Conservation (phyloP, 2,113 vertebrate genomes). For the Anguilla japonica region DNA sequence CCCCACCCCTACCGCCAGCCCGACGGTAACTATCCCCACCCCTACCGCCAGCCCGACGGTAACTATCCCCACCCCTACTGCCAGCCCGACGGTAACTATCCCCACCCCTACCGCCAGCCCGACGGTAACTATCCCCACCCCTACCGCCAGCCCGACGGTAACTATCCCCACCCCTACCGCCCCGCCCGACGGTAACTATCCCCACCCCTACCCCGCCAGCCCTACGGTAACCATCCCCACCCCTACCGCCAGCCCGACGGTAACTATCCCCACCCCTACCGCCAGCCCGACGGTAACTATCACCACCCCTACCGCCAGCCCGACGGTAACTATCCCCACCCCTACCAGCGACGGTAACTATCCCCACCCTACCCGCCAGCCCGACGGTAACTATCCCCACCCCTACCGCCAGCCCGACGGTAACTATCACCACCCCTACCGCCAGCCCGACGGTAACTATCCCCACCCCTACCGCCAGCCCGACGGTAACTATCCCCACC, state of each 20-base stretch:
- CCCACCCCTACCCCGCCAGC: not conserved
- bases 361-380: slow-evolving; percentile 93
- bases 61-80: slow-evolving; percentile 54
- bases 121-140: slow-evolving; percentile 80
- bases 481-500: too few relatives aligned
- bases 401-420: too few relatives aligned
- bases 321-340: slow-evolving; percentile 80
- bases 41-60: slow-evolving; percentile 96
- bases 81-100: too few relatives aligned
- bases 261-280: slow-evolving; percentile 63
- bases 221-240: too few relatives aligned
- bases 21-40: too few relatives aligned
- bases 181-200: slow-evolving; percentile 92
- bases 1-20: slow-evolving; percentile 3
- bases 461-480: slow-evolving; percentile 3
- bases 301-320: slow-evolving; percentile 96
- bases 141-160: too few relatives aligned
- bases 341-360: too few relatives aligned
- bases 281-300: not conserved
- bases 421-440: slow-evolving; percentile 93
- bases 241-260: slow-evolving; percentile 95
- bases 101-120: slow-evolving; percentile 92
- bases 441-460: slow-evolving; percentile 93
- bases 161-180: slow-evolving; percentile 91
- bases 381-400: slow-evolving; percentile 82